Evolutionary conservation across 2,113 vertebrate genomes (phyloP), one percentile per base, ranked within the genome.

Genomic region (Megaceryle torquata): DNA sequence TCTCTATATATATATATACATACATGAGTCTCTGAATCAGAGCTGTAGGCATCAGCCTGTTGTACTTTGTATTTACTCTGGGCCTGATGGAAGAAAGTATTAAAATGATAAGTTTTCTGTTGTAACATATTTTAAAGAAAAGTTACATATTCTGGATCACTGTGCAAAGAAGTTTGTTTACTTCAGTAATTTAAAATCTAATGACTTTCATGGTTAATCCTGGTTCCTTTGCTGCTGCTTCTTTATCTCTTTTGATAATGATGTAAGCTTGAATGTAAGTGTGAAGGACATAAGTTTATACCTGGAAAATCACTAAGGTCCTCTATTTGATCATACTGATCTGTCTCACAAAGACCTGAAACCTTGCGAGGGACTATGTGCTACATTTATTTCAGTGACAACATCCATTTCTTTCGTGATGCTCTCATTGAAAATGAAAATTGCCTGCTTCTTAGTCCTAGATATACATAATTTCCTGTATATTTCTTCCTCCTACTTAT

Each of bases 171-270:
- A 88, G 71, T 96, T 96, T 97, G 89, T 96, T 97, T 97, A 95
- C 93, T 83, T 84, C 77, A 85, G 95, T 82, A 96, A 91, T 97
- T 97, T 96, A 91, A 97, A 97, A 96, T 88, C 93, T 97, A 96
- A 97, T 96, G 95, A 97, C 95, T 97, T 96, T 86, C 88, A 92
- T 92, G 81, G 89, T 90, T 97, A 97, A 97, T 94, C 96, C 95
- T 95, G 93, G 93, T 97, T 95, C 93, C 81, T 94, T 95, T 95
- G 88, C 91, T 95, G 86, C 82, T 77, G 46, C 89, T 95, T 97
- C 89, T 95, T 97, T 97, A 95, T 97, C 95, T 97, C 78, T 95
- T 96, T 96, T 96, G 91, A 88, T 94, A 94, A 82, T 95, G 86
- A 95, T 95, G 86, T 93, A 93, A 94, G 87, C 71, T 89, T 94